Evolutionary conservation across 2,113 vertebrate species (phyloP), one percentile per base, ranked within the genome.

Genomic region (Brachirus orientalis): DNA sequence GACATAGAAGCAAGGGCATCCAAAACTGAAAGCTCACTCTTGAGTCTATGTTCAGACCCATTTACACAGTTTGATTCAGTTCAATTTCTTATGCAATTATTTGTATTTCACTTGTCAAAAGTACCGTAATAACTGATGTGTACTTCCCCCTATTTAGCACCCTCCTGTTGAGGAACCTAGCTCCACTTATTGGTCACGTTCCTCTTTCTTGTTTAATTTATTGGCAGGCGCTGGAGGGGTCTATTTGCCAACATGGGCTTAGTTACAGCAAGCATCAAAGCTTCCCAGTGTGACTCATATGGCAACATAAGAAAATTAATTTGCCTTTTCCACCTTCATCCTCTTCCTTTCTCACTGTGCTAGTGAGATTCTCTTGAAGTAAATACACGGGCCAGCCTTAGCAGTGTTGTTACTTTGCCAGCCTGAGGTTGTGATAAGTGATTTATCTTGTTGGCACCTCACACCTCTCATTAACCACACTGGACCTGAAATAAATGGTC

Each of bases 361-460:
- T 43, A 41, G 47, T 59, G 52, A 65, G 59, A 58, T 67, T 41
- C 60, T 56, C 50, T 50, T 40, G 63, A 45, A 77, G 22, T 55
- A 44, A 55, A 69, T 17, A 65, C 52, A 72, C 47, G 18, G 41
- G 48, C 57, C 22, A 20, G 62, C 57, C 18, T 79, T 68, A 55
- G 69, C 33, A 18, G 9, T 18, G 37, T 44, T 83, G 75, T 67
- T 76, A 61, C 56, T 12, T 66, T 50, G 70, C 78, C 69, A 75
- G 8, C 22, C 67, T 19, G 46, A 37, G 56, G 50, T 10, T 28
- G 55, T 52, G 70, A 56, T 44, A 75, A 83, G 72, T 75, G 80
- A 84, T 88, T 88, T 79, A 80, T 58, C 19, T 58, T 59, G 58
- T 72, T 68, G 77, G 65, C 78, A 59, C 68, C 53, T 60, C 65